Base-by-base conservation (phyloP, 1,140 invertebrate genomes). In the Aphaenogaster ashmeadi region DNA sequence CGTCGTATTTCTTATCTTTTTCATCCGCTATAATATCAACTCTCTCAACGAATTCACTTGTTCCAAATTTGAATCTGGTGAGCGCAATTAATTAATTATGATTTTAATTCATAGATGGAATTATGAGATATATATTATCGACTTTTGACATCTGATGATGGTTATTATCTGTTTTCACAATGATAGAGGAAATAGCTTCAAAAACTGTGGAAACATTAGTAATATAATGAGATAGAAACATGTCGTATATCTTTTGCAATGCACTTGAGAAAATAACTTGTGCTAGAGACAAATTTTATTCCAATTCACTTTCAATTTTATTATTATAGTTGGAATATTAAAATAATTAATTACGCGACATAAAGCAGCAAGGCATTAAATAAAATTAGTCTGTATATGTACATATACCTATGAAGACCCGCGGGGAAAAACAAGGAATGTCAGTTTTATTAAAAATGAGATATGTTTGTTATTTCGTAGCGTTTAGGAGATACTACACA, bases 61-160 rank as follows among this genome's bases (percentile, higher is more conserved):
- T 83, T 21, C 36, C 11, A 18, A 84, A 60, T 74, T n/a, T 80
- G 33, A 18, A 15, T 66, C 41, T 74, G 11, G 36, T 58, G 6
- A 21, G n/a, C 38, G 38, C 27, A 60, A 84, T 84, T 84, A 80
- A 67, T 69, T 80, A 84, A 60, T 74, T 84, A 84, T 58, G 1
- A n/a, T 56, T 36, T n/a, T 56, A 58, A 50, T 58, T 44, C 2
- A 9, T 21, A 58, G 13, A 44, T 15, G 15, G 18, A 60, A 72
- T 58, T 62, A 44, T n/a, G 4, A 47, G n/a, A 58, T 33, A n/a
- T 33, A n/a, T 8, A 15, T 33, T 27, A 47, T 27, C 2, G 21
- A 9, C 21, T 36, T 18, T 58, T 44, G 27, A n/a, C 15, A 47
- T 0, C 11, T 47, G 18, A 62, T 13, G 33, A 13, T 0, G 21